Evolutionary conservation across 35 echinoderm and acorn worm species (phyloP).

Genomic region (Ptychodera flava): DNA sequence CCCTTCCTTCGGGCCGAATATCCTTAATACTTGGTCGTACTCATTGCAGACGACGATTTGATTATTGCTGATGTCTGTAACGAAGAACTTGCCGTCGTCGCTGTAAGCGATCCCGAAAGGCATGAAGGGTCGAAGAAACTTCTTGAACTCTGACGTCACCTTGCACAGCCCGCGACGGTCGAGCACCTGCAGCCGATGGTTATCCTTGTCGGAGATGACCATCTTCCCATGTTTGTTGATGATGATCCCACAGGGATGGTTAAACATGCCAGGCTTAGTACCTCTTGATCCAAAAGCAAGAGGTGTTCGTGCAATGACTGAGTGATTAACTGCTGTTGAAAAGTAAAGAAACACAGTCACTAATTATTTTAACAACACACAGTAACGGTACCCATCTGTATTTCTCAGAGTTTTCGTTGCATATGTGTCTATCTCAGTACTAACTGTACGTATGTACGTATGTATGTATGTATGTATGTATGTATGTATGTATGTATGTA

Average conservation of each 20-base stretch:
- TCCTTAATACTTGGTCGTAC: not conserved
- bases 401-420: too few species aligned
- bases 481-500: not conserved
- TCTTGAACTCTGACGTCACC: not conserved
- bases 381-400: too few species aligned
- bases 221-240: not conserved
- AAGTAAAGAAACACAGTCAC: too few species aligned
- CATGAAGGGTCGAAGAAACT: not conserved
- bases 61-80: not conserved
- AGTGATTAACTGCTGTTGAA: too few species aligned
- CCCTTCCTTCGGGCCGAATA: not conserved
- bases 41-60: not conserved
- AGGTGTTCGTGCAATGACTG: not conserved
- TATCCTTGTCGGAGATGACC: not conserved
- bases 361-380: too few species aligned
- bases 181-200: not conserved
- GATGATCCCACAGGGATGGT: not conserved
- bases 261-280: not conserved
- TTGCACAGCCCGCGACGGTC: not conserved
- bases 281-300: not conserved
- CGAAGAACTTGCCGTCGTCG: not conserved
- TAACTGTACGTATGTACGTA: not conserved
- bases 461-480: not conserved
- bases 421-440: too few species aligned
- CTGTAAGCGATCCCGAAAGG: not conserved